These are phyloP conservation scores for Aspidiotus rigidus DNA, from an alignment of 2,888 invertebrate genomes.

Conservation along the genomic window DNA sequence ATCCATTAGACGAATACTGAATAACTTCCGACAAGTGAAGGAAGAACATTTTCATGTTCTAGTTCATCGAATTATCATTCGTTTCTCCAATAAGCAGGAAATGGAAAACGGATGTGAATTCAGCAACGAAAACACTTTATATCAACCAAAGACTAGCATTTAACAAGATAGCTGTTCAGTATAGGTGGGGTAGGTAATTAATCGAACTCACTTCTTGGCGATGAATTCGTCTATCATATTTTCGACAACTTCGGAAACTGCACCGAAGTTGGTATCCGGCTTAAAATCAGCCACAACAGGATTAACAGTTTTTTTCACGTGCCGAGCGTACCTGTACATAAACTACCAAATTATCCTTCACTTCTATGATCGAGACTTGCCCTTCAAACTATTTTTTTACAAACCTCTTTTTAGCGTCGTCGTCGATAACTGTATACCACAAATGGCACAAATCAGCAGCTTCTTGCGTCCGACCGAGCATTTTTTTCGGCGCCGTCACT, in stretches of 20 bases:
- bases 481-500: slow-evolving; percentile 39
- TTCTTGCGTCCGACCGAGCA: slow-evolving; percentile 52
- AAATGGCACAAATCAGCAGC: slow-evolving; percentile 54
- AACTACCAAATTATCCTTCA: neutral
- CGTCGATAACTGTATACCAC: slow-evolving; percentile 48
- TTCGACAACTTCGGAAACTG: slow-evolving; percentile 73
- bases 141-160: too few species aligned
- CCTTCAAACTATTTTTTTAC: slow-evolving; percentile 3
- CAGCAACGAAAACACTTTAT: too few species aligned
- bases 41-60: too few species aligned
- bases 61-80: too few species aligned
- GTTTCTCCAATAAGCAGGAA: too few species aligned
- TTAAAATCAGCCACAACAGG: slow-evolving; percentile 61
- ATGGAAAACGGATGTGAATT: too few species aligned
- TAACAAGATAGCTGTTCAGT: too few species aligned
- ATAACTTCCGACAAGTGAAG: too few species aligned
- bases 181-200: neutral
- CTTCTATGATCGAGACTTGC: neutral
- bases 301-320: slow-evolving; percentile 47
- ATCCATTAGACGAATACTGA: too few species aligned
- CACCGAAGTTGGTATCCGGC: slow-evolving; percentile 69
- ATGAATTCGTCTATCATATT: slow-evolving; percentile 55
- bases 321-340: too few species aligned
- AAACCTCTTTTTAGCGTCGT: slow-evolving; percentile 7
- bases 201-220: slow-evolving; percentile 43